Conservation (phyloP, 2,797 vertebrate species). For the Pempheris klunzingeri region DNA sequence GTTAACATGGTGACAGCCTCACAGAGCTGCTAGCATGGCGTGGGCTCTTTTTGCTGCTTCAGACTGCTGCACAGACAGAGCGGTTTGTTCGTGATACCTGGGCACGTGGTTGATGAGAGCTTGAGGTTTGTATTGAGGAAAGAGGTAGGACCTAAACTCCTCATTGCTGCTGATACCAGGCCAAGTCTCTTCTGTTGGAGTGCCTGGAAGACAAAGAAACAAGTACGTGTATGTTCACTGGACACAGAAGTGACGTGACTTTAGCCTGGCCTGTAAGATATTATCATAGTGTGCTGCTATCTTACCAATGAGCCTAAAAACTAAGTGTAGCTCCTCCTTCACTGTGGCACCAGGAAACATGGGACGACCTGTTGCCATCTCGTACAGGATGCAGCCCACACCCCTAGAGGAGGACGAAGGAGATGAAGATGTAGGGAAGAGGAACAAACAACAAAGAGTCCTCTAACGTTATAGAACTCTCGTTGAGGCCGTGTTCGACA, state of each 20-base stretch:
- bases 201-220: conserved; percentile 74
- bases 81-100: conserved; percentile 75
- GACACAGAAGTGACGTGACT: not conserved
- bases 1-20: not conserved
- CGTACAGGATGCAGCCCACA: conserved; percentile 94
- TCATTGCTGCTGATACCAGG: conserved; percentile 82
- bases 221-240: not conserved
- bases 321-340: conserved; percentile 95
- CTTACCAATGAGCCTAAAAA: conserved; percentile 94
- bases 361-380: conserved; percentile 96
- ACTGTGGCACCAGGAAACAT: conserved; percentile 97
- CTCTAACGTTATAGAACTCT: not conserved
- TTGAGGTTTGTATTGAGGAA: conserved; percentile 86
- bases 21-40: too few species aligned
- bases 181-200: conserved; percentile 86
- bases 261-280: not conserved
- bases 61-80: not conserved
- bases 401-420: conserved; percentile 85
- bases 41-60: not conserved
- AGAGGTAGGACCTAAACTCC: conserved; percentile 86
- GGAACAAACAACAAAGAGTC: conserved; percentile 2
- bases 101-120: conserved; percentile 88
- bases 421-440: conserved; percentile 9
- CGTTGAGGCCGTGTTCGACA: not conserved
- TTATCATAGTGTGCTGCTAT: not conserved